phyloP scores from a whole-genome alignment of 1,140 invertebrate species.

The Philaenus spumarius region DNA sequence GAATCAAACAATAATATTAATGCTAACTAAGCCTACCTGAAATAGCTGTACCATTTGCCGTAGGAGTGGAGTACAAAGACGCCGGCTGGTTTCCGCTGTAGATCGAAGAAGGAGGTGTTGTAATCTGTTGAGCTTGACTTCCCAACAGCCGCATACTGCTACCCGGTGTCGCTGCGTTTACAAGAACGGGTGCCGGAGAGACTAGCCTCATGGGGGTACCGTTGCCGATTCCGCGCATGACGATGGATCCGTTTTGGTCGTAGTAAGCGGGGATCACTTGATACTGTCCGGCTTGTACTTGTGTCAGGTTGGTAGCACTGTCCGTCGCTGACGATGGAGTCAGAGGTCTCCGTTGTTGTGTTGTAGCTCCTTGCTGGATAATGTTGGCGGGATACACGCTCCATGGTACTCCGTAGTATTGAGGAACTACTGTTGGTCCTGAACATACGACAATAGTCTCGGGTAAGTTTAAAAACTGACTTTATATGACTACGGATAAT shows the following conservation, averaged over 20 bases:
- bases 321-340: constrained; percentile 63
- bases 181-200: constrained; percentile 76
- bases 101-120: constrained; percentile 46
- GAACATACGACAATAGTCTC: constrained; percentile 35
- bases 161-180: constrained; percentile 54
- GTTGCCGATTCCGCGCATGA: constrained; percentile 71
- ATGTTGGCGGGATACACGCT: constrained; percentile 56
- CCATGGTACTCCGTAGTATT: constrained; percentile 74
- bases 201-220: constrained; percentile 78
- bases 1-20: not conserved
- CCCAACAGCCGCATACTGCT: constrained; percentile 46
- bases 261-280: constrained; percentile 62
- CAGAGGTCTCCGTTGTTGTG: constrained; percentile 56
- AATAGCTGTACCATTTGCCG: constrained; percentile 36
- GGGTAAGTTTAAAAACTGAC: no score
- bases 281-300: constrained; percentile 39
- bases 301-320: constrained; percentile 52
- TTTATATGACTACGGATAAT: no score
- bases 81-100: constrained; percentile 43
- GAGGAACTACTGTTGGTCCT: constrained; percentile 60
- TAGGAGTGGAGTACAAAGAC: constrained; percentile 41
- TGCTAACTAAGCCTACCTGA: constrained; percentile 25
- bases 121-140: constrained; percentile 45
- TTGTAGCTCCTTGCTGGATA: constrained; percentile 54
- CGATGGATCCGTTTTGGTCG: constrained; percentile 74